Evolutionary conservation across 2,888 invertebrate genomes (phyloP).

Genomic region (Hypsopygia costalis): DNA sequence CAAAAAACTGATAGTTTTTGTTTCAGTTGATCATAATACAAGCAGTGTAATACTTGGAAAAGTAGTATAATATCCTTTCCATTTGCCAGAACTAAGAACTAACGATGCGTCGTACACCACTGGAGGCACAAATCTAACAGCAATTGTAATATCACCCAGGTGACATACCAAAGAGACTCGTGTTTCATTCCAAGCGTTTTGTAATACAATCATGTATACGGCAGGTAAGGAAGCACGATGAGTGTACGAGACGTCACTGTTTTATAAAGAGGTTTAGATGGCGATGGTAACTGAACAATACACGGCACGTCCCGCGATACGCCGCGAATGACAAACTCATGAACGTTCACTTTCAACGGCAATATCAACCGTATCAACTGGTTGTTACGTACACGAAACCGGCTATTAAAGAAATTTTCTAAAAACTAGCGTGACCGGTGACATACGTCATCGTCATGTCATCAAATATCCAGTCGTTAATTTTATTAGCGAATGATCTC

Average conservation of each 20-base stretch:
- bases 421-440: constrained; percentile 32
- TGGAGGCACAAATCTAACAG: too few relatives aligned
- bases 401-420: constrained; percentile 29
- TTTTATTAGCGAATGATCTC: constrained; percentile 23
- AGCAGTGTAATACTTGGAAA: too few relatives aligned
- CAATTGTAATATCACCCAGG: too few relatives aligned
- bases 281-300: constrained; percentile 37
- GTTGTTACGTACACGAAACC: constrained; percentile 36
- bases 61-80: too few relatives aligned
- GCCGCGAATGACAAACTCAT: constrained; percentile 67
- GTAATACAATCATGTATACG: not conserved
- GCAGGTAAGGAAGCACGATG: not conserved
- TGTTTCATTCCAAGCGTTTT: too few relatives aligned
- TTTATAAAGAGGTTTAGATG: constrained; percentile 19
- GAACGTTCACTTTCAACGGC: constrained; percentile 71
- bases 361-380: constrained; percentile 46
- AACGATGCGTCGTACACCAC: not conserved
- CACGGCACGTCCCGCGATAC: constrained; percentile 51
- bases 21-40: too few relatives aligned
- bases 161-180: too few relatives aligned
- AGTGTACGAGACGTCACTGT: constrained; percentile 3
- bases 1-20: too few relatives aligned
- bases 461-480: constrained; percentile 15
- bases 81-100: too few relatives aligned
- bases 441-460: constrained; percentile 23